These are phyloP conservation scores for Synergus itoensis DNA, from an alignment of 2,888 invertebrate species.

Conservation along the genomic window DNA sequence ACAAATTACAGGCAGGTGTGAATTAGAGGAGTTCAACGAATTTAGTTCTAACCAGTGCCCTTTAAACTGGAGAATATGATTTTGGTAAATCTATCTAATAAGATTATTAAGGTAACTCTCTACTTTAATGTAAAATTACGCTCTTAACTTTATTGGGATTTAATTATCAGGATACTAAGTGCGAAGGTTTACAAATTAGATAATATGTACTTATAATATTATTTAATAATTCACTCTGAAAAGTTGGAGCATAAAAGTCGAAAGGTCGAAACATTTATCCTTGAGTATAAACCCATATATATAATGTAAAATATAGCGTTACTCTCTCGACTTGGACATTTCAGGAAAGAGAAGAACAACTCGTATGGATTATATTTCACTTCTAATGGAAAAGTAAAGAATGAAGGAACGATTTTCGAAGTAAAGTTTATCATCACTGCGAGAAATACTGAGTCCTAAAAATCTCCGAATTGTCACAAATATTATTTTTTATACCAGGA, in stretches of 20 bases:
- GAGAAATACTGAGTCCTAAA: neutral
- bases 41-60: neutral
- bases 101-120: neutral
- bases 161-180: neutral
- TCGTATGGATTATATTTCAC: neutral
- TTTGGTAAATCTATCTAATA: neutral
- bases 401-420: neutral
- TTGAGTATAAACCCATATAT: neutral
- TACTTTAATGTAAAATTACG: neutral
- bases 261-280: neutral
- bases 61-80: neutral
- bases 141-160: neutral
- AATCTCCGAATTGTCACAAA: neutral
- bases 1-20: neutral
- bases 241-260: neutral
- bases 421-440: neutral
- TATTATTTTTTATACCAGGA: neutral
- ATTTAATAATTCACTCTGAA: no score
- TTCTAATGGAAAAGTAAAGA: neutral
- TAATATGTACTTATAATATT: no score
- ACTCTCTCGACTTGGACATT: neutral
- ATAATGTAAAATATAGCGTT: constrained; percentile 12
- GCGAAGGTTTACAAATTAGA: neutral
- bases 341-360: neutral
- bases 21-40: neutral